phyloP scores from a whole-genome alignment of 2,797 vertebrate species.

The Sphenodon punctatus region DNA sequence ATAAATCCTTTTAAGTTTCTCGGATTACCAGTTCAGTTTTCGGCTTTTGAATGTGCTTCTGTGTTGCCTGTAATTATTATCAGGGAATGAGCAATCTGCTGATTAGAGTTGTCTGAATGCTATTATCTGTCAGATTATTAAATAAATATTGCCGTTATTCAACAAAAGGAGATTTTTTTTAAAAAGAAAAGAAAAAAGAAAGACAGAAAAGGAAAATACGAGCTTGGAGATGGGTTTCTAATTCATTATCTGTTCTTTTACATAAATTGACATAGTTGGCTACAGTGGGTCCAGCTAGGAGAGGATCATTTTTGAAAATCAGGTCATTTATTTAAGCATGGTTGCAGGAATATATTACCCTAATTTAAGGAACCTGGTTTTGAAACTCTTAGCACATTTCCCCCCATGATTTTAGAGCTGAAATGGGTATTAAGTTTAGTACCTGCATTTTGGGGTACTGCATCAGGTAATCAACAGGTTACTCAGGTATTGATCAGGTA shows the following conservation, averaged over 20 bases:
- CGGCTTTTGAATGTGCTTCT: not conserved
- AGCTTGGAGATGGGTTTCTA: not conserved
- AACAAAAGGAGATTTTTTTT: too few relatives aligned
- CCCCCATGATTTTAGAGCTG: too few relatives aligned
- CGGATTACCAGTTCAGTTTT: not conserved
- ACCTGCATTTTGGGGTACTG: too few relatives aligned
- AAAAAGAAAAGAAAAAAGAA: too few relatives aligned
- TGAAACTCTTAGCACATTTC: not conserved
- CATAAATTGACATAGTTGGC: not conserved
- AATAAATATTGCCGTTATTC: conserved; percentile 17
- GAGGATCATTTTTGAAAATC: not conserved
- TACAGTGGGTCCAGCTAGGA: not conserved
- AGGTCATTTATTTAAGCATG: too few relatives aligned
- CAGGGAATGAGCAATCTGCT: conserved; percentile 1
- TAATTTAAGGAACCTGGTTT: not conserved
- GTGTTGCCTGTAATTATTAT: conserved; percentile 13
- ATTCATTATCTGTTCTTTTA: not conserved
- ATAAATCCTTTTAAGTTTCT: not conserved
- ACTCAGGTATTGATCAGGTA: too few relatives aligned
- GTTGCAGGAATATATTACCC: too few relatives aligned
- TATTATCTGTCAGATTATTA: conserved; percentile 29
- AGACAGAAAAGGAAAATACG: too few relatives aligned
- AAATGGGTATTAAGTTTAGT: too few relatives aligned
- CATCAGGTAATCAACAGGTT: too few relatives aligned
- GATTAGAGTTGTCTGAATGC: conserved; percentile 1